Conservation (phyloP, 2,888 invertebrate genomes). For the Heteromyza rotundicornis region DNA sequence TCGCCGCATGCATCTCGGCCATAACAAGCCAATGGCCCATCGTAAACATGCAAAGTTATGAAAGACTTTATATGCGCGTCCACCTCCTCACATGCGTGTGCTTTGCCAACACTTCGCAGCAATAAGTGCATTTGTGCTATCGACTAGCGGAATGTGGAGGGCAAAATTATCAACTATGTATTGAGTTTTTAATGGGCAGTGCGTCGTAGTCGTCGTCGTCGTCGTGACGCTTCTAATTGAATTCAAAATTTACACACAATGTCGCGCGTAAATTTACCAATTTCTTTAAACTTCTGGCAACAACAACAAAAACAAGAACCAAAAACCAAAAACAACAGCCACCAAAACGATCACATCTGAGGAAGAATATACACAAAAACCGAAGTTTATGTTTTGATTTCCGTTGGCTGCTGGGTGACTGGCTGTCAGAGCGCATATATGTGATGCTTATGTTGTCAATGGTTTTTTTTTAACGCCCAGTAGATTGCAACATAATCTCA, state of each 20-base stretch:
- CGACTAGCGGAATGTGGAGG: no score
- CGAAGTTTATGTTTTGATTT: not conserved
- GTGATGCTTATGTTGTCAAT: not conserved
- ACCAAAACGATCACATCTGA: not conserved
- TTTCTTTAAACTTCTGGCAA: not conserved
- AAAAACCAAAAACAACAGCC: not conserved
- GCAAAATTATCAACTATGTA: no score
- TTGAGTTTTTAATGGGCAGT: not conserved
- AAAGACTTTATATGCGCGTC: no score
- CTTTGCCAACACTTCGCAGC: no score
- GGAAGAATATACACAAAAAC: no score
- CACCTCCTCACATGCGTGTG: no score
- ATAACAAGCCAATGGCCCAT: no score
- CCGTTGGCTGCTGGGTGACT: no score
- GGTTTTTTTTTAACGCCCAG: constrained; percentile 4
- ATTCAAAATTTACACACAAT: not conserved
- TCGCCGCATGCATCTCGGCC: no score
- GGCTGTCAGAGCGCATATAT: not conserved
- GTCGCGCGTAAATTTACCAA: constrained; percentile 1
- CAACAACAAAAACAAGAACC: not conserved
- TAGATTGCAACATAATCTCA: constrained; percentile 31
- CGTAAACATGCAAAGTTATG: no score
- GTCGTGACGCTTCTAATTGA: not conserved
- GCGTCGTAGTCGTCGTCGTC: not conserved
- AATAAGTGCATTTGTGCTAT: no score